phyloP scores from a whole-genome alignment of 2,113 vertebrate genomes.

The Geothlypis trichas region DNA sequence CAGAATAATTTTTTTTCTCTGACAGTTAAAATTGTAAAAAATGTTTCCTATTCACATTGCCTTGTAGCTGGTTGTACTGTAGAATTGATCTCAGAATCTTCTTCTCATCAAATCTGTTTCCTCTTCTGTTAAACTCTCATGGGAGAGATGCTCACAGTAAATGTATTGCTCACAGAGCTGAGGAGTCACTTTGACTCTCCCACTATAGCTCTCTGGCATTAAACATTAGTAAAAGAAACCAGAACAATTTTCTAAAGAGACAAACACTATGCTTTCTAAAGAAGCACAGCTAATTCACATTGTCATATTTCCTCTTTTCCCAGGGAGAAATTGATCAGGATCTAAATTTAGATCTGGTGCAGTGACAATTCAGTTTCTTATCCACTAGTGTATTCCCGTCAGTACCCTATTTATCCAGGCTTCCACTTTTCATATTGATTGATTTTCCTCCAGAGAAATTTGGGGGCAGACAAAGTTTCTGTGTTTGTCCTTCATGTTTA shows the following conservation, averaged over 20 bases:
- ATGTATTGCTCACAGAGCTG: not conserved
- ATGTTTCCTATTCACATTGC: not conserved
- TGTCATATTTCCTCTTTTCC: not conserved
- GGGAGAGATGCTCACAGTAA: not conserved
- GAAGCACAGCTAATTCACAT: not conserved
- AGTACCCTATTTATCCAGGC: not conserved
- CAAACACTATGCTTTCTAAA: not conserved
- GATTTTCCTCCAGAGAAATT: not conserved
- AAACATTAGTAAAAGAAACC: not conserved
- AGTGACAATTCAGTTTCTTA: not conserved
- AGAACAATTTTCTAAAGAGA: not conserved
- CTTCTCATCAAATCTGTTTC: not conserved
- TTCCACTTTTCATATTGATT: not conserved
- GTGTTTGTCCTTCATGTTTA: not conserved
- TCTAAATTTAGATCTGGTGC: not conserved
- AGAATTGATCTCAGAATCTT: not conserved
- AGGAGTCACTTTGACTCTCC: not conserved
- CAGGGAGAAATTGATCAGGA: not conserved
- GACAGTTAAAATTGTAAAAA: not conserved
- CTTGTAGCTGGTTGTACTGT: not conserved
- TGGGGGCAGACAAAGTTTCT: not conserved
- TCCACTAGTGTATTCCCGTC: not conserved
- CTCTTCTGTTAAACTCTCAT: not conserved
- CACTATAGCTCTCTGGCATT: not conserved
- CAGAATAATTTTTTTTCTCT: not conserved